phyloP scores from a whole-genome alignment of 1,140 invertebrate species.

The Conus ventricosus region DNA sequence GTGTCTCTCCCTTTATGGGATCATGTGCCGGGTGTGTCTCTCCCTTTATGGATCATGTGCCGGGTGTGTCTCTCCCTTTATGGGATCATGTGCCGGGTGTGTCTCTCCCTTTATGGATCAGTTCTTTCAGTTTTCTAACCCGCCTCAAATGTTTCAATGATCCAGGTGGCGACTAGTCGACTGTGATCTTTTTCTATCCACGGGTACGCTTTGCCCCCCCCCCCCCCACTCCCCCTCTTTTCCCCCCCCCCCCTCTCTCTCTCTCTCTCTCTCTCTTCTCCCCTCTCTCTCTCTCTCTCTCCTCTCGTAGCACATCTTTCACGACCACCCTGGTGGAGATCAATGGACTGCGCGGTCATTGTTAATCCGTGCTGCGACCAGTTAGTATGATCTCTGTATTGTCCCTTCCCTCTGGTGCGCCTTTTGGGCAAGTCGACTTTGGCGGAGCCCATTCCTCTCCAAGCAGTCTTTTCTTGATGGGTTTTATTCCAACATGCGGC shows the following conservation, averaged over 20 bases:
- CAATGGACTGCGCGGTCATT: too few relatives aligned
- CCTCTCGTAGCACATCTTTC: background rate
- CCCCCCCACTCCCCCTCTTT: background rate
- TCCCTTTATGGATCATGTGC: background rate
- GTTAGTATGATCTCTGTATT: background rate
- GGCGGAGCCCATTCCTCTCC: background rate
- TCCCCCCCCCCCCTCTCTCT: background rate
- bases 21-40: background rate
- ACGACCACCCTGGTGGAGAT: too few relatives aligned
- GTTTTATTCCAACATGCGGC: too few relatives aligned
- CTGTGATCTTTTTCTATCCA: background rate
- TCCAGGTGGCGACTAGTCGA: too few relatives aligned
- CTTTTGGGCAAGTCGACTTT: too few relatives aligned
- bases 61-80: background rate
- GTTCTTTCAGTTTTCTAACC: too few relatives aligned
- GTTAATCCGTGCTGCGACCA: too few relatives aligned
- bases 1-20: background rate
- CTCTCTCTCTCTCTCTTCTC: background rate
- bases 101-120: background rate
- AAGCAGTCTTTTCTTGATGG: too few relatives aligned
- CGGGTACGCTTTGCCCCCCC: too few relatives aligned
- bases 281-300: constrained; percentile 7
- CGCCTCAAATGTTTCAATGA: too few relatives aligned
- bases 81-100: background rate
- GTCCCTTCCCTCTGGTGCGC: too few relatives aligned